Base-by-base conservation (phyloP, 2,113 vertebrate species). In the Gymnobelideus leadbeateri region DNA sequence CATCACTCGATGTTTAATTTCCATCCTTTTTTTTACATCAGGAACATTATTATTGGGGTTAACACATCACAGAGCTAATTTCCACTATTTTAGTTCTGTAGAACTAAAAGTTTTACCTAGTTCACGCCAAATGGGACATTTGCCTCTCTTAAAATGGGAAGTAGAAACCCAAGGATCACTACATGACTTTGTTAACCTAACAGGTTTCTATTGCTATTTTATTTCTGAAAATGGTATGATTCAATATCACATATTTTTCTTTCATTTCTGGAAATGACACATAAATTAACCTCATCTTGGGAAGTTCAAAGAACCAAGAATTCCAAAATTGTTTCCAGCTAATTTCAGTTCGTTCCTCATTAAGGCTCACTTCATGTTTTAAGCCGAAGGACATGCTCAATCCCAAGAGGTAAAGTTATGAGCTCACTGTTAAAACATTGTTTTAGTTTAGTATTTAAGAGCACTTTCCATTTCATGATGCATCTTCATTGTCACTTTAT, bases 1-100 rank as follows among this genome's bases (percentile, higher is more conserved):
- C 98, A 99, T 99, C 99, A 99, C 99, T 99, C 99, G 98, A 99
- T 99, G 98, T 98, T 99, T 98, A 99, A 99, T 99, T 99, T 98
- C 98, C 98, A 98, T 98, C 98, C 98, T 97, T 98, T 99, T 98
- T 49, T 98, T 98, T 98, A 98, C 98, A 95, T 99, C 98, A 99
- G 98, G 98, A 98, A 98, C 93, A 96, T 98, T 98, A 98, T 98
- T 98, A 98, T 98, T 98, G 98, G 97, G 96, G 97, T 98, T 98
- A 98, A 99, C 98, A 98, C 96, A 98, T 98, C 98, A 98, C 95
- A 97, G 96, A 98, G 97, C 96, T 98, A 98, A 99, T 99, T 99
- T 98, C 95, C 89, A 98, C 95, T 95, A 97, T 98, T 99, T 98
- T 95, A 98, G 94, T 91, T 98, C 91, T 92, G 91, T 91, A 92